A percentile compares a stretch with the other conserved stretches of the same genome.
Evolutionary conservation across 1,140 invertebrate genomes (phyloP).

Genomic region (Hyposmocoma kahamanoa): DNA sequence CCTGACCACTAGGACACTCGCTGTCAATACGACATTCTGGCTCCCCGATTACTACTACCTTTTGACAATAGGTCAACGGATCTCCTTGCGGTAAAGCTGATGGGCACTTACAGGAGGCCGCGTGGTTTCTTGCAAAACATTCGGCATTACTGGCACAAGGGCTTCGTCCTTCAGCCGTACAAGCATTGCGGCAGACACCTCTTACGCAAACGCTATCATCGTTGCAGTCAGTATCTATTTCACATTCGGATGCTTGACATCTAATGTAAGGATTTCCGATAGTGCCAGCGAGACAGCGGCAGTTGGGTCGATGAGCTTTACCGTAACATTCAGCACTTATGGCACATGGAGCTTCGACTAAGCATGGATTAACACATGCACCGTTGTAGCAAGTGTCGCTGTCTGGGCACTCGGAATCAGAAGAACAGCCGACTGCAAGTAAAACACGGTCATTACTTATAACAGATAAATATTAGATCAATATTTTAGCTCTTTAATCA

Average conservation of each 20-base stretch:
- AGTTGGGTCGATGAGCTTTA: constrained; percentile 82
- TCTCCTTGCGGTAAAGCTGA: constrained; percentile 83
- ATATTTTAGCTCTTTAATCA: too few relatives aligned
- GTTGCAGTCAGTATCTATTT: constrained; percentile 83
- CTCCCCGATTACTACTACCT: constrained; percentile 63
- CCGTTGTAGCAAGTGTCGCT: constrained; percentile 88
- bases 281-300: constrained; percentile 81
- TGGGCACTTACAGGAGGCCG: constrained; percentile 84
- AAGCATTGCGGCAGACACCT: constrained; percentile 85
- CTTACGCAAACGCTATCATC: constrained; percentile 80
- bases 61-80: constrained; percentile 84
- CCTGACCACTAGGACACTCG: constrained; percentile 86
- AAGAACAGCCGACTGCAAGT: constrained; percentile 83
- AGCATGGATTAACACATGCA: constrained; percentile 86
- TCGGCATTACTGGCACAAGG: constrained; percentile 87
- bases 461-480: too few relatives aligned
- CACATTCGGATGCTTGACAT: constrained; percentile 88
- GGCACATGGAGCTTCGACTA: constrained; percentile 85
- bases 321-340: constrained; percentile 88
- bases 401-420: constrained; percentile 84
- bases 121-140: constrained; percentile 85
- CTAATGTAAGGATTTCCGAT: constrained; percentile 84
- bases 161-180: constrained; percentile 74
- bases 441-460: constrained; percentile 19
- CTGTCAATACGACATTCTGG: constrained; percentile 85